Percentiles rank a stretch among this genome's conserved stretches.
phyloP scores from a whole-genome alignment of 2,797 vertebrate species.

The Champsocephalus gunnari region DNA sequence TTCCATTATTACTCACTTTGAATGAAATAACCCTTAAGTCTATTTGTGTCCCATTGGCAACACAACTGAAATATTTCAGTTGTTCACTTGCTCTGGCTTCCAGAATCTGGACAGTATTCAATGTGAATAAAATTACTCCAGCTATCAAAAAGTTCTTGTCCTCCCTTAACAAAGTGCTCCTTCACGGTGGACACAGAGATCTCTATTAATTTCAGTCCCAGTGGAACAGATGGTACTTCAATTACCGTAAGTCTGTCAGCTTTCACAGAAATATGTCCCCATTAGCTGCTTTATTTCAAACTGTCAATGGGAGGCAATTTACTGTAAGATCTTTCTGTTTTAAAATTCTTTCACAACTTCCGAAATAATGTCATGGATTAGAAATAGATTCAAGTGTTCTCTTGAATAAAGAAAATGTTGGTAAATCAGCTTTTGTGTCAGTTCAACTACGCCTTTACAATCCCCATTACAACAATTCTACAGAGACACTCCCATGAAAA shows the following conservation, averaged over 20 bases:
- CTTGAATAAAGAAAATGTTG: conserved; percentile 10
- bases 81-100: conserved; percentile 34
- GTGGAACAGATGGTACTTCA: conserved; percentile 43
- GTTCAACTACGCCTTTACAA: conserved; percentile 9
- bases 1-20: conserved; percentile 48
- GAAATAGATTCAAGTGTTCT: conserved; percentile 11
- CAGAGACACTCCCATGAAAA: not conserved
- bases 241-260: conserved; percentile 26
- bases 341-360: conserved; percentile 8
- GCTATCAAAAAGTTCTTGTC: conserved; percentile 64
- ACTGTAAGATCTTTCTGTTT: not conserved
- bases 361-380: conserved; percentile 14
- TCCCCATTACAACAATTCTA: not conserved
- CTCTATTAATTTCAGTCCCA: conserved; percentile 41
- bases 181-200: conserved; percentile 54
- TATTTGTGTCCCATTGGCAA: conserved; percentile 49
- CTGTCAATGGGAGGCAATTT: not conserved
- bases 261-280: conserved; percentile 5
- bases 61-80: conserved; percentile 45
- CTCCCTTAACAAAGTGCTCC: conserved; percentile 56
- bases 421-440: conserved; percentile 19
- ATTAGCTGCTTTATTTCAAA: conserved; percentile 33
- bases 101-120: conserved; percentile 52
- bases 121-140: conserved; percentile 57
- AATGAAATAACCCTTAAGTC: conserved; percentile 35